A percentile compares a stretch with the other conserved stretches of the same genome.
Conservation (phyloP, 2,888 invertebrate species). For the Girardia tigrina region DNA sequence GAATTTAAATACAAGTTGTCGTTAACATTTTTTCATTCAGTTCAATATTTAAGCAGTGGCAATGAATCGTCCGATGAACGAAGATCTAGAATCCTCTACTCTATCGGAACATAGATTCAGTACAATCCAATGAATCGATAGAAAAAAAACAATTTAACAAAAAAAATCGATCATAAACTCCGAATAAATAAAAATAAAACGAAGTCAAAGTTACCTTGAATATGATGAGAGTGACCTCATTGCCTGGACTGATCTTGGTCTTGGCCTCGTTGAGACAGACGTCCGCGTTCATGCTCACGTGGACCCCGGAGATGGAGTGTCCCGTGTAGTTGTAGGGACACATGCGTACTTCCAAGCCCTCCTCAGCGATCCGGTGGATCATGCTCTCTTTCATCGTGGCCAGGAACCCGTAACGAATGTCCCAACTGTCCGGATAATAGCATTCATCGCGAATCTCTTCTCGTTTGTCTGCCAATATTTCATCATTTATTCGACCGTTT, state of each 20-base stretch:
- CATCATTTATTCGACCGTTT: too few species aligned
- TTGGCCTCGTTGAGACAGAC: constrained; percentile 31
- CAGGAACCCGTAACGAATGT: constrained; percentile 16
- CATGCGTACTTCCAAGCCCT: constrained; percentile 27
- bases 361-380: not conserved
- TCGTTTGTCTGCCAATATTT: not conserved
- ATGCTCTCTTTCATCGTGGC: constrained; percentile 19
- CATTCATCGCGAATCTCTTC: not conserved
- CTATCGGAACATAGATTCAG: too few species aligned
- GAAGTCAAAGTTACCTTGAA: constrained; percentile 31
- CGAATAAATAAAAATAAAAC: too few species aligned
- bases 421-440: not conserved
- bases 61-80: too few species aligned
- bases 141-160: too few species aligned
- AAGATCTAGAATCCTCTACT: too few species aligned
- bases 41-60: too few species aligned
- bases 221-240: constrained; percentile 21
- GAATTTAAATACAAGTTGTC: too few species aligned
- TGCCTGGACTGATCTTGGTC: not conserved
- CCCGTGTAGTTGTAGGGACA: constrained; percentile 33
- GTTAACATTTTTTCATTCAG: too few species aligned
- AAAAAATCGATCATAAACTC: too few species aligned
- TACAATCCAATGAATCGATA: too few species aligned
- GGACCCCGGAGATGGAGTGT: constrained; percentile 27
- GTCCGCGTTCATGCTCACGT: constrained; percentile 26